Evolutionary conservation across 1,140 invertebrate genomes (phyloP).

Genomic region (Popillia japonica): DNA sequence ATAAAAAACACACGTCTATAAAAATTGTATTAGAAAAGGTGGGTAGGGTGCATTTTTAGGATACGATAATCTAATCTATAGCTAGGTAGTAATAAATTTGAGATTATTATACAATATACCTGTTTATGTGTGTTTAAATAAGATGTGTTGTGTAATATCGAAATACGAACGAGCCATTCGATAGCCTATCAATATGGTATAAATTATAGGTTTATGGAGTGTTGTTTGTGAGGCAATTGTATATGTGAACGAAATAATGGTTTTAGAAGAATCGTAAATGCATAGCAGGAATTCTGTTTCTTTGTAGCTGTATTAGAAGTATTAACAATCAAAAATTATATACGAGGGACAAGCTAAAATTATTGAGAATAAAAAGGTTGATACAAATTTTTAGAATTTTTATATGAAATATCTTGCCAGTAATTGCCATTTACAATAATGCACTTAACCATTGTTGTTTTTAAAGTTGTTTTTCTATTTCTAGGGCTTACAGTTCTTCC

Average conservation of each 20-base stretch:
- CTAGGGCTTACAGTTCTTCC: no score
- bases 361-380: no score
- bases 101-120: slow-evolving; percentile 9
- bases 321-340: no score
- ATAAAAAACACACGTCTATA: not conserved
- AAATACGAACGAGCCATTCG: not conserved
- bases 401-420: no score
- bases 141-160: slow-evolving; percentile 5
- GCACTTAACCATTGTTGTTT: no score
- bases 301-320: no score
- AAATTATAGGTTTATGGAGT: slow-evolving; percentile 14
- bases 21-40: not conserved
- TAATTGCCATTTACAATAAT: no score
- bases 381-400: no score
- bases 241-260: not conserved
- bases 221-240: not conserved
- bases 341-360: no score
- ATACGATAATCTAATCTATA: not conserved
- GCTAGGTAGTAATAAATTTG: not conserved
- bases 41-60: not conserved
- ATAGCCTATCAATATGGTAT: not conserved
- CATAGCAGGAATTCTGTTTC: not conserved
- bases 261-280: not conserved
- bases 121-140: not conserved
- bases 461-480: no score